phyloP scores from a whole-genome alignment of 2,797 vertebrate genomes.

The Phrynocephalus vlangalii region DNA sequence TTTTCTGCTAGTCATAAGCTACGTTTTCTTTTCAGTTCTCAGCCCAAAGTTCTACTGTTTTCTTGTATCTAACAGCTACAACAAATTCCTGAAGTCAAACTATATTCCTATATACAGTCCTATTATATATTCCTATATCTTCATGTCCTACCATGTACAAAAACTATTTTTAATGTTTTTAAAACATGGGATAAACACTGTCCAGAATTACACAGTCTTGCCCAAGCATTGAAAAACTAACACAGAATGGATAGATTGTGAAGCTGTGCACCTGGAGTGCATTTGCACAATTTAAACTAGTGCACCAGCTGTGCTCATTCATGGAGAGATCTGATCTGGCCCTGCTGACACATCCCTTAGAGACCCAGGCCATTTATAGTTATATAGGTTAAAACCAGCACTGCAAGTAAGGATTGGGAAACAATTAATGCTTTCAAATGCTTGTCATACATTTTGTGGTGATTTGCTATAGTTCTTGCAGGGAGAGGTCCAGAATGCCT shows the following conservation, averaged over 20 bases:
- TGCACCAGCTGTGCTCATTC: no score
- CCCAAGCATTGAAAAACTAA: background rate
- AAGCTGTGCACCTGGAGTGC: no score
- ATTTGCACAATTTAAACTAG: no score
- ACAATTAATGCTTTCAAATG: background rate
- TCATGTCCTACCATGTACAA: no score
- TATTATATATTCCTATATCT: no score
- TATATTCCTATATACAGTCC: no score
- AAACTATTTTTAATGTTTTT: no score
- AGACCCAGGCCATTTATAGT: background rate
- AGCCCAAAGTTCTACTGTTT: background rate
- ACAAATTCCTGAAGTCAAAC: background rate
- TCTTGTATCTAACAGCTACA: background rate
- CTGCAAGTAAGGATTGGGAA: background rate
- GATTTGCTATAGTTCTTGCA: conserved; percentile 23
- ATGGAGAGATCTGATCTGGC: background rate
- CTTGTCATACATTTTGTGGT: background rate
- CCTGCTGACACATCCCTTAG: no score
- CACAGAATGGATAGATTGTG: no score
- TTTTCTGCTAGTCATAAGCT: conserved; percentile 10
- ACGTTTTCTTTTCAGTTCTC: conserved; percentile 18
- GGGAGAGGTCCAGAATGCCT: conserved; percentile 6
- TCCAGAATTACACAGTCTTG: background rate
- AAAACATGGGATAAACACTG: background rate
- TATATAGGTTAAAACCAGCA: background rate